phyloP scores from a whole-genome alignment of 2,888 invertebrate species.

The Drosophila colorata region DNA sequence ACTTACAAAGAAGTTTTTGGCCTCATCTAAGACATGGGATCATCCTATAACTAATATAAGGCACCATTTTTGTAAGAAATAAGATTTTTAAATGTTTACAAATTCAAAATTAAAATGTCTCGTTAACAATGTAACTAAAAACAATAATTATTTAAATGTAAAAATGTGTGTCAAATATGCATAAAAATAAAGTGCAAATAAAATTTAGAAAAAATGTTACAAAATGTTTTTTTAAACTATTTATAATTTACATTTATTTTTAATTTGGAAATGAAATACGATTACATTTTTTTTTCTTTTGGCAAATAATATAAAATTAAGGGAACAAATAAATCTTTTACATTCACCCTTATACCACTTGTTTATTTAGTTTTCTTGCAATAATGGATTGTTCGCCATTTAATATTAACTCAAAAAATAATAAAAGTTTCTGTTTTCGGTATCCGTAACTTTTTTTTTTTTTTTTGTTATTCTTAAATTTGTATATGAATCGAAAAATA shows the following conservation, averaged over 20 bases:
- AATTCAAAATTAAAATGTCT: conserved; percentile 6
- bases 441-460: too few species aligned
- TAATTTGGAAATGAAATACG: not conserved
- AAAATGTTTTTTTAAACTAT: not conserved
- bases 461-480: too few species aligned
- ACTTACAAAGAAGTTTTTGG: not conserved
- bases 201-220: conserved; percentile 12
- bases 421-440: too few species aligned
- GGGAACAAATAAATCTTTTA: too few species aligned
- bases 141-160: conserved; percentile 26
- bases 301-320: too few species aligned
- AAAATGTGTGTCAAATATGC: conserved; percentile 26
- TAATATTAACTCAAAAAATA: too few species aligned
- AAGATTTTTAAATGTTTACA: conserved; percentile 7
- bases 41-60: not conserved
- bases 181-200: conserved; percentile 25
- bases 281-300: too few species aligned
- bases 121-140: conserved; percentile 14
- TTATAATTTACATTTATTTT: not conserved
- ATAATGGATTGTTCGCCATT: too few species aligned
- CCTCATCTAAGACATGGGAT: conserved; percentile 1
- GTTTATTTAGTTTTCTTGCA: too few species aligned
- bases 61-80: not conserved
- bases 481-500: too few species aligned
- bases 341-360: too few species aligned